Percentiles rank a stretch among this genome's conserved stretches.
Evolutionary conservation across 2,113 vertebrate genomes (phyloP).

Genomic region (Dascyllus trimaculatus): DNA sequence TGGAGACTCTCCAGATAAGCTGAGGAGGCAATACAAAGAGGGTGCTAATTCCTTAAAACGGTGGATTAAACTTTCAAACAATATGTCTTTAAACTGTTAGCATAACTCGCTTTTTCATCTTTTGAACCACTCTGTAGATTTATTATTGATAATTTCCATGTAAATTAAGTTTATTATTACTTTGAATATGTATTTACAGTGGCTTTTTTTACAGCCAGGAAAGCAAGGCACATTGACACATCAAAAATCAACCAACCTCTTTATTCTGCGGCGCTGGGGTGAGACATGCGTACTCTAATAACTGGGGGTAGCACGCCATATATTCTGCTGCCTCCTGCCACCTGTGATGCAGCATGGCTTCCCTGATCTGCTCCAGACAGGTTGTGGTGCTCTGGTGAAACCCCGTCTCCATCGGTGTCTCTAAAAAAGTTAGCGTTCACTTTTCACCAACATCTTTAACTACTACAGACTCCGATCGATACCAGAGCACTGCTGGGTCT

Average conservation of each 20-base stretch:
- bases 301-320: constrained; percentile 86
- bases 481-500: no score
- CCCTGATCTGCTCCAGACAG: constrained; percentile 87
- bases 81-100: no score
- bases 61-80: neutral
- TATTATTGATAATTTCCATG: no score
- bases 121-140: no score
- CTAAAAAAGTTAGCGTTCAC: constrained; percentile 41
- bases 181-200: no score
- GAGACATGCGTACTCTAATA: constrained; percentile 81
- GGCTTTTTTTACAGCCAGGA: no score
- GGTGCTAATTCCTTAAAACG: neutral
- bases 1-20: constrained; percentile 90
- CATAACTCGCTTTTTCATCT: no score
- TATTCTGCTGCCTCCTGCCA: constrained; percentile 91
- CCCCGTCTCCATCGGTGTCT: constrained; percentile 59
- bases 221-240: neutral
- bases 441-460: neutral
- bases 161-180: no score
- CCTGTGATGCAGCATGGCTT: constrained; percentile 89
- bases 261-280: constrained; percentile 36
- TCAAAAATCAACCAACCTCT: constrained; percentile 82
- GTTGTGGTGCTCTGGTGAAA: constrained; percentile 82
- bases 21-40: constrained; percentile 58
- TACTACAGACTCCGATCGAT: no score